Base-by-base conservation (phyloP, 2,888 invertebrate species). In the Tanypteryx hageni region DNA sequence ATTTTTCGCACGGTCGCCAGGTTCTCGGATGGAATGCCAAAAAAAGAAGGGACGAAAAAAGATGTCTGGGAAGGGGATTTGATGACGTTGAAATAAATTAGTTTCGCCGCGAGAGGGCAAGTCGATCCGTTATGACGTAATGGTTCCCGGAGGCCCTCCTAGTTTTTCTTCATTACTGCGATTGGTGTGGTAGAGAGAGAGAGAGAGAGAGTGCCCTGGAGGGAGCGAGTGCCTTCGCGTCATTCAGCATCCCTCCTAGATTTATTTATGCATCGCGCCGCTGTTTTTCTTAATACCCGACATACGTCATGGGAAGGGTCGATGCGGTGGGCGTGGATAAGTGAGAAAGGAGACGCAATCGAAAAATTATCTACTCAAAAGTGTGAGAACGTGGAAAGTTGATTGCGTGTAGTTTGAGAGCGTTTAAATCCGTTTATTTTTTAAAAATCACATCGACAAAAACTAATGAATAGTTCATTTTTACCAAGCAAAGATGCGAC, bases 51-150 rank as follows among this genome's bases (percentile, higher is more conserved):
- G 14, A 57, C 18, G 83, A 57, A 57, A 44, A 18, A n/a, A 10
- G 9, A 18, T n/a, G 3, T 22, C 0, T 58, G 85, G 57, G 0
- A 18, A 4, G 22, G 86, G 27, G 14, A 31, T 18, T 85, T 10
- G 44, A 10, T 14, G 27, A 0, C 31, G 86, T 27, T 59, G 27
- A 61, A 61, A 86, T 61, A 86, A 61, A 59, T 86, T 86, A 86
- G 86, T 85, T 85, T 85, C 86, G 16, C 59, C 58, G n/a, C 56
- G 57, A n/a, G n/a, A 58, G 85, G 81, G 22, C 59, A 86, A 58
- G 61, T 59, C 86, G 58, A 61, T 27, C 61, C 61, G 85, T 58
- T 85, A 59, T 85, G 85, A 85, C 85, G 82, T 82, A 82, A 82
- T 82, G 82, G 82, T 44, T 44, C 82, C 82, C 82, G 31, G 31